phyloP scores from a whole-genome alignment of 53 echinoderm and acorn worm genomes.

The Patiria pectinifera region DNA sequence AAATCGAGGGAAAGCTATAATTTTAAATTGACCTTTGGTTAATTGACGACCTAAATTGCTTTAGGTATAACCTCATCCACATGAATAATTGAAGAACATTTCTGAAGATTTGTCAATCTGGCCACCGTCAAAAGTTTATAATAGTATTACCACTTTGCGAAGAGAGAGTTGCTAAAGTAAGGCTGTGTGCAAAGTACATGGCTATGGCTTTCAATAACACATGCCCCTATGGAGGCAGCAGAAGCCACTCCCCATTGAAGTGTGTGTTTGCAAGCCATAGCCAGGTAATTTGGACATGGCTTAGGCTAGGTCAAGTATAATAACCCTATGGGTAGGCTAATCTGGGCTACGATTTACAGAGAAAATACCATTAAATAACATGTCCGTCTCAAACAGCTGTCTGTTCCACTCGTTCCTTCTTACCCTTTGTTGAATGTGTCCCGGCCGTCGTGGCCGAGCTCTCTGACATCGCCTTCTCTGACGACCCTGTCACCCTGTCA shows the following conservation, averaged over 20 bases:
- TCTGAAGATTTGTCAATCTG: not conserved
- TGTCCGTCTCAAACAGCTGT: constrained; percentile 73
- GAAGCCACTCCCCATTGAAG: too few species aligned
- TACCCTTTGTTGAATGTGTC: constrained; percentile 72
- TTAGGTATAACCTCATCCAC: too few species aligned
- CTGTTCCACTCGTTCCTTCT: constrained; percentile 72
- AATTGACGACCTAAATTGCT: too few species aligned
- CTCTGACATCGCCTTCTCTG: constrained; percentile 84
- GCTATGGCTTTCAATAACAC: too few species aligned
- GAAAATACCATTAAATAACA: not conserved
- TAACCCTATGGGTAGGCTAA: not conserved
- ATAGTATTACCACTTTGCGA: not conserved
- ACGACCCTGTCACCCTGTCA: constrained; percentile 49
- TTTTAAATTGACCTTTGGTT: too few species aligned
- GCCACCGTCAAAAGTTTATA: not conserved
- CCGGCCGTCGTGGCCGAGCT: constrained; percentile 78
- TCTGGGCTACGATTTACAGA: not conserved
- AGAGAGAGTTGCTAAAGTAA: not conserved
- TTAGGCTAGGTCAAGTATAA: not conserved
- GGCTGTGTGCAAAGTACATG: not conserved
- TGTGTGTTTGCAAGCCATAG: not conserved
- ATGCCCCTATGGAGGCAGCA: too few species aligned
- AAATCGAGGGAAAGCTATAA: too few species aligned
- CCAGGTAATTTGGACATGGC: not conserved
- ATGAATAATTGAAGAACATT: not conserved